Evolutionary conservation across 1,140 invertebrate species (phyloP).

Genomic region (Pseudomyrmex flavicornis): DNA sequence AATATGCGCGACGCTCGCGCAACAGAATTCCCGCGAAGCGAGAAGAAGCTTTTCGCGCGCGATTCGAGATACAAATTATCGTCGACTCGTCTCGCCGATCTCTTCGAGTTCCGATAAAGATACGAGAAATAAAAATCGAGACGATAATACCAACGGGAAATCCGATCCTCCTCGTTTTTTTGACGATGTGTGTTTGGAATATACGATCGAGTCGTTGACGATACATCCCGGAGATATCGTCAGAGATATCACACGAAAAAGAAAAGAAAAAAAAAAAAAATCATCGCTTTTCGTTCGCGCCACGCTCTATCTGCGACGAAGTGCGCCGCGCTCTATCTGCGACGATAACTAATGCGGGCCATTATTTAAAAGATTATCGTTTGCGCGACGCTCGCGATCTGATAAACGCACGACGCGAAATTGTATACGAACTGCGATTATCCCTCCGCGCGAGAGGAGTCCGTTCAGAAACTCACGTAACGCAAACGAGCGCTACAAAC

Average conservation of each 20-base stretch:
- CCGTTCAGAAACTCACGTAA: conserved; percentile 28
- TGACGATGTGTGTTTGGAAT: too few species aligned
- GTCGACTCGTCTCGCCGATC: not conserved
- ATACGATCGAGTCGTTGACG: not conserved
- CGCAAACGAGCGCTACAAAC: conserved; percentile 15
- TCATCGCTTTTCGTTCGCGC: not conserved
- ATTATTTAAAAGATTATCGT: conserved; percentile 38
- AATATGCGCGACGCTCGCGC: not conserved
- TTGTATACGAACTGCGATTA: not conserved
- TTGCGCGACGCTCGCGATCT: conserved; percentile 13
- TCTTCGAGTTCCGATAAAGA: not conserved
- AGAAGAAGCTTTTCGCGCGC: not conserved
- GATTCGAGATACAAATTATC: not conserved
- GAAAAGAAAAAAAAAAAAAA: too few species aligned
- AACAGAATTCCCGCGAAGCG: conserved; percentile 8
- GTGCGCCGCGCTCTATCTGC: not conserved
- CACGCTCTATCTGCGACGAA: not conserved
- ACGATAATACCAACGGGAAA: not conserved
- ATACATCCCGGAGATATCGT: conserved; percentile 10
- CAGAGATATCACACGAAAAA: not conserved
- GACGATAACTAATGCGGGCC: conserved; percentile 31
- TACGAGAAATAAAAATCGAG: not conserved
- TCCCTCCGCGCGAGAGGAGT: not conserved
- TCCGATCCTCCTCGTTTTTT: too few species aligned
- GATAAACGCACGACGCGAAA: conserved; percentile 39